Evolutionary conservation across 2,797 vertebrate genomes (phyloP).

Genomic region (Epinephelus coioides): DNA sequence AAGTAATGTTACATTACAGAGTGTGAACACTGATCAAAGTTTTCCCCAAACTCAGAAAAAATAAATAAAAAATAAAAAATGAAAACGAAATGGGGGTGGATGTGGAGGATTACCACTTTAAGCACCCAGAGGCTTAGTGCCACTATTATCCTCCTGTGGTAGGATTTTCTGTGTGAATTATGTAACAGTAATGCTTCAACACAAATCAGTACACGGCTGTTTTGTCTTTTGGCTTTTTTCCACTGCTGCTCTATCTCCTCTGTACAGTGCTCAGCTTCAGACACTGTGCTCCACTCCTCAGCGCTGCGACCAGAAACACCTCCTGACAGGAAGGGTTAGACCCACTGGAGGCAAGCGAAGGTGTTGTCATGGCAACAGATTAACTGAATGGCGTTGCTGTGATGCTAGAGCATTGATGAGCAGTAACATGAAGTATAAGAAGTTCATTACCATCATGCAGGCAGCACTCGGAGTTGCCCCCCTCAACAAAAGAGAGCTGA

Average conservation of each 20-base stretch:
- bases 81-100: constrained; percentile 2
- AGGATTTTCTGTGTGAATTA: constrained; percentile 82
- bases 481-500: constrained; percentile 93
- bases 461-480: constrained; percentile 92
- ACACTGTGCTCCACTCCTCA: constrained; percentile 3
- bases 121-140: constrained; percentile 87
- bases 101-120: constrained; percentile 71
- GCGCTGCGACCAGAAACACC: neutral
- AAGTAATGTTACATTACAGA: neutral
- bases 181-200: constrained; percentile 81
- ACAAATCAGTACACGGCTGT: constrained; percentile 40
- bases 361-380: constrained; percentile 4
- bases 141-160: constrained; percentile 82
- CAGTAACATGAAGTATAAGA: constrained; percentile 92
- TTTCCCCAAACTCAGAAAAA: constrained; percentile 13
- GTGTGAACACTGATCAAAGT: neutral
- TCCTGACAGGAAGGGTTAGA: constrained; percentile 10
- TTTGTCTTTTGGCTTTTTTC: constrained; percentile 36
- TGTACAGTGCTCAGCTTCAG: constrained; percentile 11
- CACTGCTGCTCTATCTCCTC: constrained; percentile 26
- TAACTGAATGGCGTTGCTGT: constrained; percentile 3
- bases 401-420: constrained; percentile 8
- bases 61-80: neutral
- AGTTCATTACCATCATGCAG: constrained; percentile 93
- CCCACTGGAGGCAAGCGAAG: neutral